phyloP scores from a whole-genome alignment of 53 echinoderm and acorn worm genomes.

The Henricia sp. region DNA sequence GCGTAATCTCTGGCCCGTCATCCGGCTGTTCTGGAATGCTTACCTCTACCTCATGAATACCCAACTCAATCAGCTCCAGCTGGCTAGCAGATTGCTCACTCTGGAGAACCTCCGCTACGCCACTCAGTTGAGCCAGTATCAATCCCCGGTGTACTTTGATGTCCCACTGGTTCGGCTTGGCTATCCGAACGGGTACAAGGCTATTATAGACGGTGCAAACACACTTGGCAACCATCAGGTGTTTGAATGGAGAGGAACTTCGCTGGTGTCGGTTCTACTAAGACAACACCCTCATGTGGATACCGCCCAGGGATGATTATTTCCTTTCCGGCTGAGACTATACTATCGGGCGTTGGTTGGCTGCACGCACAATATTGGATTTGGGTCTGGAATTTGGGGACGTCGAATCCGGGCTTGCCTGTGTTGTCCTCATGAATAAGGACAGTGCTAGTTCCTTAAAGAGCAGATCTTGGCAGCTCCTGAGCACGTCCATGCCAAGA shows the following conservation, averaged over 20 bases:
- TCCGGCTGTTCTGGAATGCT: background rate
- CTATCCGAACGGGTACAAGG: constrained; percentile 9
- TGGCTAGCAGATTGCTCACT: no score
- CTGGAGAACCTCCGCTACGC: background rate
- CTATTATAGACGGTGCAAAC: background rate
- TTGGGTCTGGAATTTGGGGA: no score
- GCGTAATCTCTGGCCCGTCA: background rate
- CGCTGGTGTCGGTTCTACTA: constrained; percentile 6
- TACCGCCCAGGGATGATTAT: background rate
- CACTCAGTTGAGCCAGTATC: background rate
- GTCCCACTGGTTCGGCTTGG: constrained; percentile 24
- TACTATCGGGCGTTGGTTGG: background rate
- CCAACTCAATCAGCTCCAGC: background rate
- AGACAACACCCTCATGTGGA: background rate
- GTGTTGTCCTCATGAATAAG: no score
- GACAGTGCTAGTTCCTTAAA: no score
- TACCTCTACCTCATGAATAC: constrained; percentile 7
- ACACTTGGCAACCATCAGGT: background rate
- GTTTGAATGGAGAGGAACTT: background rate
- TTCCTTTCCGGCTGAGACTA: background rate
- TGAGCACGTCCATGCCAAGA: no score
- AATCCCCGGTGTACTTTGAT: no score
- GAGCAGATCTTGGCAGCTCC: no score
- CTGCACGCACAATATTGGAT: no score
- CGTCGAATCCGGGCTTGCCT: no score